A percentile compares a stretch with the other conserved stretches of the same genome.
Conservation (phyloP, 2,888 invertebrate genomes). For the Meliscaeva auricollis region DNA sequence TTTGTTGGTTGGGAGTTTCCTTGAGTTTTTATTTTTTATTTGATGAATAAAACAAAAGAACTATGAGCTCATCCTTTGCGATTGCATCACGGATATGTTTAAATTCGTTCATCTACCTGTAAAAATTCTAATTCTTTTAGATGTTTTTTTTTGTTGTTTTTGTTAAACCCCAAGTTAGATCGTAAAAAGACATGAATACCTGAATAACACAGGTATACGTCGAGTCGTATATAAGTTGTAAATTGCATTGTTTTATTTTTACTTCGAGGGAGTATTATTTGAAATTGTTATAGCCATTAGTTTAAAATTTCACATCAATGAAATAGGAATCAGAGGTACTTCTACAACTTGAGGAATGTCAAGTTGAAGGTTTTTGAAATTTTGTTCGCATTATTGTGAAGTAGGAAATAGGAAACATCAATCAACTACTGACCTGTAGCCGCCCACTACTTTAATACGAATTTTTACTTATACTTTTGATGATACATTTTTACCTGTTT, state of each 20-base stretch:
- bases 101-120: slow-evolving; percentile 54
- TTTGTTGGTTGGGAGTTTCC: slow-evolving; percentile 27
- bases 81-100: slow-evolving; percentile 57
- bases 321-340: slow-evolving; percentile 1
- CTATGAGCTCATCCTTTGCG: slow-evolving; percentile 55
- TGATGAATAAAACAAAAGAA: slow-evolving; percentile 22
- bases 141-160: not conserved
- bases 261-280: not conserved
- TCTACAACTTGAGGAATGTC: not conserved
- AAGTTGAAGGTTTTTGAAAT: not conserved
- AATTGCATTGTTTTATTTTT: too few relatives aligned
- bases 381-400: too few relatives aligned
- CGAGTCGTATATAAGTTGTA: too few relatives aligned
- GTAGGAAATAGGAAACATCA: not conserved
- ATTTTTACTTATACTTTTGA: too few relatives aligned
- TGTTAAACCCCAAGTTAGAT: too few relatives aligned
- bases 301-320: slow-evolving; percentile 5
- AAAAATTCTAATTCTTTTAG: slow-evolving; percentile 18
- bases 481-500: too few relatives aligned
- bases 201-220: too few relatives aligned
- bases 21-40: not conserved
- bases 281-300: not conserved
- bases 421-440: not conserved
- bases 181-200: too few relatives aligned
- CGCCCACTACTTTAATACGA: too few relatives aligned